Base-by-base conservation (phyloP, 2,113 vertebrate genomes). In the Furnarius figulus region DNA sequence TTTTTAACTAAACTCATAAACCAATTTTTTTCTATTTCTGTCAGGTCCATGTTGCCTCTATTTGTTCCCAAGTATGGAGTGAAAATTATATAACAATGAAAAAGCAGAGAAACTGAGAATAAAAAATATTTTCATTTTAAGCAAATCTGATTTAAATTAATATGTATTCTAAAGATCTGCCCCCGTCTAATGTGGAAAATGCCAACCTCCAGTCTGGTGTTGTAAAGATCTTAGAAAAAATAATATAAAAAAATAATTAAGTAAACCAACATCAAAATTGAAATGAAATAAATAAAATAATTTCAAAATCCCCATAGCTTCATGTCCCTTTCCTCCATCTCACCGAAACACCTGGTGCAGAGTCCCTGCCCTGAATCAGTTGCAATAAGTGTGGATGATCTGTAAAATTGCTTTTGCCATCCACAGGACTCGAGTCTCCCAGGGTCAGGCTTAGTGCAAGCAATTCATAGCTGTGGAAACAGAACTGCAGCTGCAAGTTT, bases 1-100 rank as follows among this genome's bases (percentile, higher is more conserved):
- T 97, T 95, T 75, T 97, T 70, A 98, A 92, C 87, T 92, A 89
- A 94, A 96, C 66, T 93, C 71, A 93, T 72, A 93, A 91, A 90
- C 87, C 30, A 65, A 49, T 97, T 62, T 85, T 82, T 91, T 85
- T 80, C 28, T 86, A 5, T 93, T 89, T 87, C 61, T 35, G 31
- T 56, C 93, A 95, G 40, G 33, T 92, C 63, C 40, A 84, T 49
- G 93, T 97, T 95, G 83, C 88, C 85, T 95, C 58, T 82, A 65
- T 94, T 96, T 97, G 42, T 70, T 93, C 42, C 87, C 67, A 94
- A 80, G 89, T 87, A 96, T 61, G 94, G 65, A 89, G 44, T 80
- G 78, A 94, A 96, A 85, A 94, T 89, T 93, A 91, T 9, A 44
- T 87, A 93, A 85, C 68, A 96, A 11, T 62, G 49, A 97, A 91